phyloP scores from a whole-genome alignment of 1,140 invertebrate genomes.

The Penaeus vannamei region DNA sequence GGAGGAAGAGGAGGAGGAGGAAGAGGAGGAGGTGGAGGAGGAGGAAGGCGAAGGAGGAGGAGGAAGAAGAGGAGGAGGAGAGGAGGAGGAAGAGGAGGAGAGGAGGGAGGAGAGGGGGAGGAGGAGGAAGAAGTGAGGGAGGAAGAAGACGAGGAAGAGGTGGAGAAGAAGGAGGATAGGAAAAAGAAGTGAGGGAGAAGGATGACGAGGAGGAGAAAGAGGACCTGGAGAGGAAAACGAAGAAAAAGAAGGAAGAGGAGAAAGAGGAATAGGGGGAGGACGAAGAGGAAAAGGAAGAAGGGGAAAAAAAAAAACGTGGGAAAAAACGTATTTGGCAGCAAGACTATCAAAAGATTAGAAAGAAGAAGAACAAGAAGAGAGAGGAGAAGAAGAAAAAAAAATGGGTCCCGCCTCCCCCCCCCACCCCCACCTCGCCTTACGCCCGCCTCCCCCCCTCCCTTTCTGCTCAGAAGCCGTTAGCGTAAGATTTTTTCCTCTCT shows the following conservation, averaged over 20 bases:
- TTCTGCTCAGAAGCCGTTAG: not conserved
- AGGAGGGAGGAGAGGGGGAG: not conserved
- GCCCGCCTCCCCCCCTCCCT: no score
- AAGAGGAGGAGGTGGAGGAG: not conserved
- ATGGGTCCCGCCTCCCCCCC: no score
- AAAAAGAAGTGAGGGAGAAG: not conserved
- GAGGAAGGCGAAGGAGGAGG: not conserved
- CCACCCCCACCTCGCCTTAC: no score
- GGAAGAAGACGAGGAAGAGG: not conserved
- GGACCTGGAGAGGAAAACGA: not conserved
- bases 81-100: not conserved
- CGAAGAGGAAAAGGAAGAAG: no score
- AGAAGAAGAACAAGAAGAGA: not conserved
- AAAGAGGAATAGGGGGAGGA: not conserved
- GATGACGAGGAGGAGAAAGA: not conserved
- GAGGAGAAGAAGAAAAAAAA: not conserved
- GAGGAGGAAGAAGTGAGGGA: not conserved
- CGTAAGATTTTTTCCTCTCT: not conserved
- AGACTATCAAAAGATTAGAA: not conserved
- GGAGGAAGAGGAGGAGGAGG: no score
- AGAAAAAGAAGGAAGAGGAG: not conserved
- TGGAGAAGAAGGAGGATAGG: not conserved
- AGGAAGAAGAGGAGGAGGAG: not conserved
- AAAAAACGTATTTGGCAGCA: no score
- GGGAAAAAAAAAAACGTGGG: no score